Percentiles rank a stretch among this genome's conserved stretches.
Conservation (phyloP, 2,113 vertebrate species). For the Callipepla squamata region DNA sequence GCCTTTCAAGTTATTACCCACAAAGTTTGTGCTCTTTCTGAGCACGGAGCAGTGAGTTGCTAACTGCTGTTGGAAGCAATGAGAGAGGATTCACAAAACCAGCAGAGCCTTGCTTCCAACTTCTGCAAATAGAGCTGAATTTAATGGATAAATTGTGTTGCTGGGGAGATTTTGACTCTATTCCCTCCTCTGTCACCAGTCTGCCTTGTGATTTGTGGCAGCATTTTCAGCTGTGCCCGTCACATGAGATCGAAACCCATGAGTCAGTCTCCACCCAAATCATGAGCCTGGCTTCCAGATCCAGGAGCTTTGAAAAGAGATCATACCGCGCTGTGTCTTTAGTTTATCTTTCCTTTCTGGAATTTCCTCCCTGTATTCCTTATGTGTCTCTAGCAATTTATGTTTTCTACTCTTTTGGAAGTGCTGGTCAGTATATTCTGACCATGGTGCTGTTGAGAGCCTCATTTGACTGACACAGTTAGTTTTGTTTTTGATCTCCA, state of each 20-base stretch:
- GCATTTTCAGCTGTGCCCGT: slow-evolving; percentile 50
- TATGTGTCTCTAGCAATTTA: slow-evolving; percentile 19
- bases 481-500: neutral
- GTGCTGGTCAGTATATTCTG: neutral
- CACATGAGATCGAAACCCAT: slow-evolving; percentile 57
- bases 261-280: slow-evolving; percentile 60
- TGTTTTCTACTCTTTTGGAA: slow-evolving; percentile 14
- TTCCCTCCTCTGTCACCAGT: slow-evolving; percentile 49
- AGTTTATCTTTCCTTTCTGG: slow-evolving; percentile 37
- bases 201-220: slow-evolving; percentile 65
- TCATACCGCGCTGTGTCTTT: neutral
- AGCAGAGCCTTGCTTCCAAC: neutral
- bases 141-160: slow-evolving; percentile 51
- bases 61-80: slow-evolving; percentile 4
- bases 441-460: neutral
- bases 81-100: neutral
- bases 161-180: slow-evolving; percentile 38
- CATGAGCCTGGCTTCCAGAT: slow-evolving; percentile 57
- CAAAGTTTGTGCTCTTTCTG: slow-evolving; percentile 9
- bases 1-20: slow-evolving; percentile 29
- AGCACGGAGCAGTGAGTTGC: neutral
- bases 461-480: neutral
- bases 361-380: slow-evolving; percentile 47
- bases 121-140: slow-evolving; percentile 12
- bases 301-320: slow-evolving; percentile 37